These are phyloP conservation scores for Dicrostonyx torquatus DNA, from an alignment of 2,797 vertebrate genomes.

Conservation along the genomic window DNA sequence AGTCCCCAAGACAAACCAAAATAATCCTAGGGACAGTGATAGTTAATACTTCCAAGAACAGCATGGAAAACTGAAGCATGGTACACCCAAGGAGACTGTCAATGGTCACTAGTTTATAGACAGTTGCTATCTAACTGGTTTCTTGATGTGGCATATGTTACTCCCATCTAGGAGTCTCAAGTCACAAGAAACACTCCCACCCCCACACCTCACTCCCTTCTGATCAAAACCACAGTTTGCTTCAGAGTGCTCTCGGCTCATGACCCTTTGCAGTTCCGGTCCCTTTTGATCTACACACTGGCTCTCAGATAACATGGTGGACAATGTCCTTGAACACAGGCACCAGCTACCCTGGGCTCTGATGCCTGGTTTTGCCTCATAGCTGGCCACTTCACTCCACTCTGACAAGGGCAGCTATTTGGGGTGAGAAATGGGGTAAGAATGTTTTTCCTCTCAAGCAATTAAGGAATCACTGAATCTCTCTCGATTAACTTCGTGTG, in stretches of 20 bases:
- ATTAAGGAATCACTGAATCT: constrained; percentile 83
- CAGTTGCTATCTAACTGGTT: neutral
- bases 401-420: constrained; percentile 69
- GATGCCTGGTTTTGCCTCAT: neutral
- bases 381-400: neutral
- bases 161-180: neutral
- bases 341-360: accelerated
- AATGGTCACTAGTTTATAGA: neutral
- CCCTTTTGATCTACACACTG: neutral
- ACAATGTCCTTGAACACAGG: neutral
- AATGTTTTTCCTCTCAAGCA: constrained; percentile 74
- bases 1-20: neutral
- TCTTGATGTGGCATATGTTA: neutral
- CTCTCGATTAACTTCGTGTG: constrained; percentile 82
- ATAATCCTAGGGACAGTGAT: neutral
- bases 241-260: neutral
- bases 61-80: neutral
- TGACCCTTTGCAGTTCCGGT: neutral
- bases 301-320: neutral
- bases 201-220: neutral
- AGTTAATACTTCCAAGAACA: neutral
- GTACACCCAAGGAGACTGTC: neutral
- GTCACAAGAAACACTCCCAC: neutral
- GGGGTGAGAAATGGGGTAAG: constrained; percentile 71
- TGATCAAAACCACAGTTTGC: neutral